phyloP scores from a whole-genome alignment of 2,888 invertebrate species.

The Parnassius glacialis region DNA sequence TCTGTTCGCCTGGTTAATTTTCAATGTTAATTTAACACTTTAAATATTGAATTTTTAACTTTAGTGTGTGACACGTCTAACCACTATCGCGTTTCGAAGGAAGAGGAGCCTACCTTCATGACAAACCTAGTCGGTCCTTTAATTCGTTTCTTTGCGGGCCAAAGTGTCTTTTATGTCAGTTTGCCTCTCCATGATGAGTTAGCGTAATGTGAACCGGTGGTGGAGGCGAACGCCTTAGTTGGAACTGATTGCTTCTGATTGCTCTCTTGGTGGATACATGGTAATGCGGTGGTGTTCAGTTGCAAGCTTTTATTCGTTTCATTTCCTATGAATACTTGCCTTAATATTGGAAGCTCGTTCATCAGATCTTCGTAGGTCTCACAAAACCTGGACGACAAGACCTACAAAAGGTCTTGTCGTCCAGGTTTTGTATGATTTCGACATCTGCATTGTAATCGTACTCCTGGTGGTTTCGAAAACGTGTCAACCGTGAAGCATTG shows the following conservation, averaged over 20 bases:
- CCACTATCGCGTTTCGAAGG: slow-evolving; percentile 16
- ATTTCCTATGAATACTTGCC: slow-evolving; percentile 10
- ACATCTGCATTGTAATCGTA: slow-evolving; percentile 15
- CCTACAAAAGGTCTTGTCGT: slow-evolving; percentile 10
- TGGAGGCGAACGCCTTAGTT: background rate
- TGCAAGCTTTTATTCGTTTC: background rate
- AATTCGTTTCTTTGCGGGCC: slow-evolving; percentile 1
- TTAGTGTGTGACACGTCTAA: background rate
- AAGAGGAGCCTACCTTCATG: background rate
- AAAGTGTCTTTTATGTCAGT: background rate
- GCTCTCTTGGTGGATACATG: background rate
- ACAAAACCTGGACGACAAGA: slow-evolving; percentile 18
- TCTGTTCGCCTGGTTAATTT: no score
- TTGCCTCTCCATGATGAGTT: background rate
- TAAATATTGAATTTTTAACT: no score
- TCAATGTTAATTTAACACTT: slow-evolving; percentile 15
- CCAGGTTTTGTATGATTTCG: slow-evolving; percentile 16
- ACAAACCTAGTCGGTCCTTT: background rate
- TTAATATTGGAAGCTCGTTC: slow-evolving; percentile 20
- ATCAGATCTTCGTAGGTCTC: slow-evolving; percentile 15
- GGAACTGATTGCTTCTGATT: background rate
- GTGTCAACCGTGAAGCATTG: slow-evolving; percentile 5
- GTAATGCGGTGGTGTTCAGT: background rate
- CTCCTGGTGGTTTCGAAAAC: slow-evolving; percentile 12
- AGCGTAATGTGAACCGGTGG: background rate